Conservation (phyloP, 2,113 vertebrate genomes). For the Recurvirostra avosetta region DNA sequence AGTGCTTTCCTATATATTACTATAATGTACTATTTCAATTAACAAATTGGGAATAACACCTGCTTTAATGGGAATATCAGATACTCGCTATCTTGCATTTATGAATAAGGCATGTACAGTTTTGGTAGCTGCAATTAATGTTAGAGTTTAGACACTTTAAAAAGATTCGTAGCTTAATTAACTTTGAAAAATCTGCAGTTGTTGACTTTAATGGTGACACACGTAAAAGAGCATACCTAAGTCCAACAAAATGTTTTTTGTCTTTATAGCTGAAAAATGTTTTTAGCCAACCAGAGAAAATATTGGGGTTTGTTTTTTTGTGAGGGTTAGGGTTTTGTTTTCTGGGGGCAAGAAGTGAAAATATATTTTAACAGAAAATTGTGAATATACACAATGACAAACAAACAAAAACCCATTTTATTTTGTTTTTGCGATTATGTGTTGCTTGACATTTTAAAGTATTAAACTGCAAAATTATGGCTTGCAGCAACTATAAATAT, state of each 20-base stretch:
- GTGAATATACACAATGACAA: not conserved
- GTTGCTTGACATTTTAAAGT: conserved; percentile 62
- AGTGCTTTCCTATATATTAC: not conserved
- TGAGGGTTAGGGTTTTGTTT: not conserved
- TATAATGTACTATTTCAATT: not conserved
- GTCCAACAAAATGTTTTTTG: not conserved
- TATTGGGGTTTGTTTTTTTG: not conserved
- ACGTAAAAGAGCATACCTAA: not conserved
- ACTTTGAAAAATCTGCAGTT: not conserved
- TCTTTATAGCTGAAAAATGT: not conserved
- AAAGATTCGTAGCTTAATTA: not conserved
- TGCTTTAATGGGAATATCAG: not conserved
- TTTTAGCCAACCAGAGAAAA: not conserved
- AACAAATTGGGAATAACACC: not conserved
- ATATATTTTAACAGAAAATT: not conserved
- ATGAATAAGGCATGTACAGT: not conserved
- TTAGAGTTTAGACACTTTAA: not conserved
- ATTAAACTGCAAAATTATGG: conserved; percentile 63
- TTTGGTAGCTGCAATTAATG: not conserved
- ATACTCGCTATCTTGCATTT: not conserved
- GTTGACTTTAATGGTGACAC: not conserved
- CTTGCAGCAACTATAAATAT: conserved; percentile 70
- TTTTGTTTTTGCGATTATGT: conserved; percentile 29
- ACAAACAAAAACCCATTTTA: not conserved
- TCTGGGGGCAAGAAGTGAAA: not conserved